Conservation (phyloP, 1,140 invertebrate genomes). For the Heliothis subflexa region DNA sequence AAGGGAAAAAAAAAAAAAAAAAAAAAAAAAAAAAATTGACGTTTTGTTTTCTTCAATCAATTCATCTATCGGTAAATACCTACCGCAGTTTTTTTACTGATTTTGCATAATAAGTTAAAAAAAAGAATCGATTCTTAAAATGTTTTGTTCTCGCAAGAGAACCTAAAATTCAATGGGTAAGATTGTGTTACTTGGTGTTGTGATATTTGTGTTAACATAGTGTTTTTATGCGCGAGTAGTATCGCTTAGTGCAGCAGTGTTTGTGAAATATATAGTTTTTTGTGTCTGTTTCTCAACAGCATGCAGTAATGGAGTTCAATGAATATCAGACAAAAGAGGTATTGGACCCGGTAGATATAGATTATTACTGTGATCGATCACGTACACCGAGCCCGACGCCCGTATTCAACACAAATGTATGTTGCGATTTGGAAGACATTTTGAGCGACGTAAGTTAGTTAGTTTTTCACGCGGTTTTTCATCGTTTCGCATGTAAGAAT, state of each 20-base stretch:
- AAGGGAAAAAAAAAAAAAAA: too few relatives aligned
- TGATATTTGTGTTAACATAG: slow-evolving; percentile 50
- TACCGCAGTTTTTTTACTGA: slow-evolving; percentile 62
- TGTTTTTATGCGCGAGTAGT: slow-evolving; percentile 56
- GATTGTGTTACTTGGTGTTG: slow-evolving; percentile 52
- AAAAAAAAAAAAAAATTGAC: too few relatives aligned
- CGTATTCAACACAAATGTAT: slow-evolving; percentile 73
- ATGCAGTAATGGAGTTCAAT: slow-evolving; percentile 84
- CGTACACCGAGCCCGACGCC: slow-evolving; percentile 74
- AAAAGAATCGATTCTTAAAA: slow-evolving; percentile 63
- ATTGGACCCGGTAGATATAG: slow-evolving; percentile 76
- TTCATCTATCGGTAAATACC: slow-evolving; percentile 68
- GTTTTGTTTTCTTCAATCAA: slow-evolving; percentile 65
- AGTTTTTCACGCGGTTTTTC: slow-evolving; percentile 46
- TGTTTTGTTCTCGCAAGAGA: slow-evolving; percentile 83
- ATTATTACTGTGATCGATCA: slow-evolving; percentile 73
- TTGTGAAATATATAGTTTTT: slow-evolving; percentile 62
- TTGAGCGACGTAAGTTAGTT: slow-evolving; percentile 81
- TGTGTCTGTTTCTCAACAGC: slow-evolving; percentile 73
- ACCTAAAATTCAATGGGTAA: slow-evolving; percentile 83
- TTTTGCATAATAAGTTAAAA: slow-evolving; percentile 50
- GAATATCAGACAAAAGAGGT: slow-evolving; percentile 77
- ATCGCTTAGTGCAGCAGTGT: slow-evolving; percentile 58
- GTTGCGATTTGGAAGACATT: slow-evolving; percentile 82
- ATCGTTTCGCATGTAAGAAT: slow-evolving; percentile 35